These are phyloP conservation scores for Mantis religiosa DNA, from an alignment of 2,888 invertebrate genomes.

Conservation along the genomic window DNA sequence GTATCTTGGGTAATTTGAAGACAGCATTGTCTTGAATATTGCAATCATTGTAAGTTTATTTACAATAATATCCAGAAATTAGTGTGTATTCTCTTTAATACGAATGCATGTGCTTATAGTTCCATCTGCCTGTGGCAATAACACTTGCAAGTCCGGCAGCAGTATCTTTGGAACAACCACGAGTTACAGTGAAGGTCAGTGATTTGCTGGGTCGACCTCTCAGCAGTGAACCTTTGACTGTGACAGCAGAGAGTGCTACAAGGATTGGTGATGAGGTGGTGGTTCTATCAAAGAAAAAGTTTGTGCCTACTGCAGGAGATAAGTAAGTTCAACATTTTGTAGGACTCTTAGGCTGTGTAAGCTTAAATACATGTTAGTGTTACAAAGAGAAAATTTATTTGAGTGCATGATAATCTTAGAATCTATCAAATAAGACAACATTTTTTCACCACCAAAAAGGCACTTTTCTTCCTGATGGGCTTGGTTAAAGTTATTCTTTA, in stretches of 20 bases:
- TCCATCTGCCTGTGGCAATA: constrained; percentile 78
- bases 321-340: constrained; percentile 39
- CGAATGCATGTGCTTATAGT: constrained; percentile 43
- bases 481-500: too few species aligned
- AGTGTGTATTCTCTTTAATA: constrained; percentile 4
- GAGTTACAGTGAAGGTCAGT: constrained; percentile 66
- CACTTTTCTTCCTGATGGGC: too few species aligned
- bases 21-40: too few species aligned
- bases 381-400: too few species aligned
- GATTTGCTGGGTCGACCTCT: constrained; percentile 72
- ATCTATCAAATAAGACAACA: too few species aligned
- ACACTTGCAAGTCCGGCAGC: constrained; percentile 73
- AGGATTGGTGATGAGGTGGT: constrained; percentile 69
- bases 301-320: constrained; percentile 43
- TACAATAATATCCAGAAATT: too few species aligned
- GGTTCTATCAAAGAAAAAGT: constrained; percentile 60
- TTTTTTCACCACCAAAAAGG: too few species aligned
- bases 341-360: not conserved
- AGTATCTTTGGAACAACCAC: constrained; percentile 69
- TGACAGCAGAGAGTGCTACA: constrained; percentile 72
- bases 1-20: not conserved
- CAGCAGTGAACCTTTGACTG: constrained; percentile 55
- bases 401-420: too few species aligned
- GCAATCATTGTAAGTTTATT: too few species aligned
- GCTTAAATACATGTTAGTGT: too few species aligned